phyloP scores from a whole-genome alignment of 2,888 invertebrate species.

The Drosophila paranaensis region DNA sequence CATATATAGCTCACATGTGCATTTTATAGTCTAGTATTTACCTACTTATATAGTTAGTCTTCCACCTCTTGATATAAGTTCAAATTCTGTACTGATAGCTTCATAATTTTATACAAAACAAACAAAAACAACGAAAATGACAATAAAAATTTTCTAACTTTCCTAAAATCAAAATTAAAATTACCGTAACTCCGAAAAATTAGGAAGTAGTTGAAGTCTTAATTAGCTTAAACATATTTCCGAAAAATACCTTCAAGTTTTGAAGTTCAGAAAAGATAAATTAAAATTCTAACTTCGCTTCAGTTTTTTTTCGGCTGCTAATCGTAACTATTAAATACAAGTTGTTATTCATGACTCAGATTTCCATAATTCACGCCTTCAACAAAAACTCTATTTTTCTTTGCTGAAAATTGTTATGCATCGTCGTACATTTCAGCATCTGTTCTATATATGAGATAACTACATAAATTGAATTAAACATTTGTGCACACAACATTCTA shows the following conservation, averaged over 20 bases:
- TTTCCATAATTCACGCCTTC: not conserved
- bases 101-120: conserved; percentile 40
- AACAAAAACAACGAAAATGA: conserved; percentile 33
- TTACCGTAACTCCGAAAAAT: not conserved
- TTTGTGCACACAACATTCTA: not conserved
- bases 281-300: no score
- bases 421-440: not conserved
- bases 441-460: not conserved
- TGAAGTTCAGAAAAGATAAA: no score
- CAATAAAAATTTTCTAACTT: conserved; percentile 66
- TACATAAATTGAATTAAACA: not conserved
- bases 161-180: conserved; percentile 16
- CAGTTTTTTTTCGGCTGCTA: no score
- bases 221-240: no score
- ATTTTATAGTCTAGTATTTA: conserved; percentile 46
- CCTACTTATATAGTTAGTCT: conserved; percentile 56
- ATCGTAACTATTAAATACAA: no score
- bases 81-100: conserved; percentile 74
- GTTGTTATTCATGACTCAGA: not conserved
- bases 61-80: conserved; percentile 63
- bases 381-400: not conserved
- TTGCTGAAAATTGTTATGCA: not conserved
- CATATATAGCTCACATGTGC: conserved; percentile 33
- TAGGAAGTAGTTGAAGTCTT: no score
- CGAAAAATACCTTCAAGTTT: no score